A percentile compares a stretch with the other conserved stretches of the same genome.
phyloP scores from a whole-genome alignment of 2,113 vertebrate species.

The Noctilio leporinus region DNA sequence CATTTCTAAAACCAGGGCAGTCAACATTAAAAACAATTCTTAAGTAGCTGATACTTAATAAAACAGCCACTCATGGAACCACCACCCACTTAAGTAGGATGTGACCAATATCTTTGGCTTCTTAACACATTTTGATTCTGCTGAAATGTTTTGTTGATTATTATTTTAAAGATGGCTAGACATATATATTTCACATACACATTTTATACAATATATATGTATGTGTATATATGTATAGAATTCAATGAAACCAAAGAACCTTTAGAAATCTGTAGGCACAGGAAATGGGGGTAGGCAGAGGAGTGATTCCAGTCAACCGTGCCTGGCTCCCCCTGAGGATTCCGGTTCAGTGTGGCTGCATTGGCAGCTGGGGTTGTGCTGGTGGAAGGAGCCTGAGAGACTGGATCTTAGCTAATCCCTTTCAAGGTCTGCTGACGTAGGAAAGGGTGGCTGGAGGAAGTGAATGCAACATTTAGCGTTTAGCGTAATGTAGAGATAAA shows the following conservation, averaged over 20 bases:
- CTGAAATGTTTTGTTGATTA: background rate
- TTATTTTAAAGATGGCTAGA: background rate
- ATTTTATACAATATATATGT: background rate
- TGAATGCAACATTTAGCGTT: background rate
- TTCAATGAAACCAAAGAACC: background rate
- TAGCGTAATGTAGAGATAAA: conserved; percentile 36
- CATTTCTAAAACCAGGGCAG: background rate
- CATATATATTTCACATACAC: background rate
- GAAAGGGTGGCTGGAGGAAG: conserved; percentile 1
- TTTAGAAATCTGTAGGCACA: background rate
- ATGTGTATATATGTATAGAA: background rate
- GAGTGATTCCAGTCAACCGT: background rate
- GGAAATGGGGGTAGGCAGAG: background rate
- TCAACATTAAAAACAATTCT: background rate
- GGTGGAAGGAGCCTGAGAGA: background rate
- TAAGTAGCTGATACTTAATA: background rate
- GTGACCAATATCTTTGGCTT: background rate
- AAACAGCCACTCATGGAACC: background rate
- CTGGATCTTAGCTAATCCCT: conserved; percentile 36
- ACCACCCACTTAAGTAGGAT: background rate
- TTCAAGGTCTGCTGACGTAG: conserved; percentile 36
- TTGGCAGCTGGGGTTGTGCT: background rate
- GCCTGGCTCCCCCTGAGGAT: background rate
- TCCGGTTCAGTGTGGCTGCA: background rate
- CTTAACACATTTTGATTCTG: background rate